Conservation (phyloP, 2,113 vertebrate species). For the Mobula birostris region DNA sequence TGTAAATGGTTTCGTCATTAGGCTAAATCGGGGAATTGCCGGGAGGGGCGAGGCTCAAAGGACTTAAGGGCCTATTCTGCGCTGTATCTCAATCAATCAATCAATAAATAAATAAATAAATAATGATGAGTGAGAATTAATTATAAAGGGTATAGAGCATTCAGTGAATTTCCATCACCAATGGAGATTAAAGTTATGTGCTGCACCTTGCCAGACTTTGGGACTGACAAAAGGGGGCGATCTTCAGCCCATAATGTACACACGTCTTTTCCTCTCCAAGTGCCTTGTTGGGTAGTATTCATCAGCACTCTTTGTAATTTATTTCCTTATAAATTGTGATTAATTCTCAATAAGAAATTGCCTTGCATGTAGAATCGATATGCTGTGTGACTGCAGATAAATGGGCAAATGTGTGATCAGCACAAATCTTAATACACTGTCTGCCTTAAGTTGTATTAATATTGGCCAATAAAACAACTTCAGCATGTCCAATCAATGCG, state of each 20-base stretch:
- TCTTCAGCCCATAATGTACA: not conserved
- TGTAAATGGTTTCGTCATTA: too few species aligned
- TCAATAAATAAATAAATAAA: too few species aligned
- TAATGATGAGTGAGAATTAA: not conserved
- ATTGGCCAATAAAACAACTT: constrained; percentile 36
- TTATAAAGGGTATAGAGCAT: not conserved
- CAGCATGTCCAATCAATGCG: constrained; percentile 27
- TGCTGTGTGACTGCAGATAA: constrained; percentile 21
- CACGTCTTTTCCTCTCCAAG: not conserved
- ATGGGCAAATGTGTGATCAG: constrained; percentile 32
- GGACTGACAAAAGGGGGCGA: not conserved
- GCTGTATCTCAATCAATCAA: too few species aligned
- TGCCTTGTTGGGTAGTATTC: constrained; percentile 1
- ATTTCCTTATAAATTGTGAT: constrained; percentile 35
- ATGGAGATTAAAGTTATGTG: not conserved
- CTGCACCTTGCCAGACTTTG: not conserved
- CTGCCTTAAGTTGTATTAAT: constrained; percentile 34
- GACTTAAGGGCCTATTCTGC: too few species aligned
- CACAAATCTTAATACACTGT: constrained; percentile 33
- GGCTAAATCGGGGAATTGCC: too few species aligned
- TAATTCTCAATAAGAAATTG: constrained; percentile 37
- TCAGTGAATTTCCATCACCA: not conserved
- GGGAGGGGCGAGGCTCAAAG: too few species aligned
- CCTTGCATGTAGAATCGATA: constrained; percentile 30
- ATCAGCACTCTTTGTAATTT: constrained; percentile 24